phyloP scores from a whole-genome alignment of 2,888 invertebrate genomes.

The Antitype chi region DNA sequence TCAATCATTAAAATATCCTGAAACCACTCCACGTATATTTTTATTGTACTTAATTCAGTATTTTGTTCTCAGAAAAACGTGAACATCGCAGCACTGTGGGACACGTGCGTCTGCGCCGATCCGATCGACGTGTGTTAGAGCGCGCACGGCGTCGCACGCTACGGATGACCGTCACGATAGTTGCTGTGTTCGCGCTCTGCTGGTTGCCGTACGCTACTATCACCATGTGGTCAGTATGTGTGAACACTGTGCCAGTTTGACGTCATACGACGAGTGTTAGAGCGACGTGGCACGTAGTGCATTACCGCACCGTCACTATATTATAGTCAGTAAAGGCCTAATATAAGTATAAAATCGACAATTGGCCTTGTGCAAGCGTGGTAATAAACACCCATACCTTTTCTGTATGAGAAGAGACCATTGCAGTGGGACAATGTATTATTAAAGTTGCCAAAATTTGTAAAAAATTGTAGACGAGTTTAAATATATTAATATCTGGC shows the following conservation, averaged over 20 bases:
- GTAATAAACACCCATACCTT: too few relatives aligned
- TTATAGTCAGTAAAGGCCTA: not conserved
- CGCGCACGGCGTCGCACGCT: conserved; percentile 93
- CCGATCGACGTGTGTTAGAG: conserved; percentile 92
- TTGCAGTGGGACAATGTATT: not conserved
- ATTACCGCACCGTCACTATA: conserved; percentile 93
- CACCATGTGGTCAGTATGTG: conserved; percentile 92
- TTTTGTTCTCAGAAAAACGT: conserved; percentile 73
- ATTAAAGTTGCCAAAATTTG: not conserved
- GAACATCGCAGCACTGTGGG: conserved; percentile 70
- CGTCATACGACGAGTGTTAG: conserved; percentile 89
- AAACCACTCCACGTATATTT: not conserved
- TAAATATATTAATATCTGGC: not conserved
- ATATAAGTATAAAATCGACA: not conserved
- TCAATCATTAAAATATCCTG: not conserved
- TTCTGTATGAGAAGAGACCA: not conserved
- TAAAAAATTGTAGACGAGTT: not conserved
- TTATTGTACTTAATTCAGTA: not conserved
- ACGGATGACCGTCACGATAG: conserved; percentile 94
- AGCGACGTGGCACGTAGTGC: conserved; percentile 92
- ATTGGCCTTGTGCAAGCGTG: not conserved
- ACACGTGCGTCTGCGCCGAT: conserved; percentile 91
- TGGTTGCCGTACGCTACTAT: conserved; percentile 95
- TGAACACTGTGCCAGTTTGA: not conserved
- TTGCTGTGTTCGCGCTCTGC: conserved; percentile 94